Conservation (phyloP, 2,797 vertebrate genomes). For the Ataeniobius toweri region DNA sequence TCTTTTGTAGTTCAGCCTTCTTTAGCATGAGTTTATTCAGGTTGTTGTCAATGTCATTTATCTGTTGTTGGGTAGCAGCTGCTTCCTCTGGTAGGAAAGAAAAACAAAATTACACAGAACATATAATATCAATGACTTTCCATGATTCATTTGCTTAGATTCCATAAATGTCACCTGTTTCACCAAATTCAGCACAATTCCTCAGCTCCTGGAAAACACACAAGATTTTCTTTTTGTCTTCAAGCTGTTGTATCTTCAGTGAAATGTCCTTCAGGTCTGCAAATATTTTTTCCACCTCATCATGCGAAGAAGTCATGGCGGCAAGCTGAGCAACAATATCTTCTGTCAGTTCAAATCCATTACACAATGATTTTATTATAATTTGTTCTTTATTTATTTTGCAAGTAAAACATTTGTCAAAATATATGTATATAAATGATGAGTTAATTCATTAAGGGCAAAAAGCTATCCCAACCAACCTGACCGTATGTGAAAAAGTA, state of each 20-base stretch:
- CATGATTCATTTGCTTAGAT: not conserved
- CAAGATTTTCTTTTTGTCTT: constrained; percentile 55
- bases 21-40: constrained; percentile 51
- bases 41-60: constrained; percentile 46
- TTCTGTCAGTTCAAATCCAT: too few species aligned
- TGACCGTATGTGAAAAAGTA: not conserved
- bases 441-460: too few species aligned
- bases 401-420: not conserved
- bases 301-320: constrained; percentile 48
- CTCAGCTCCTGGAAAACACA: constrained; percentile 63
- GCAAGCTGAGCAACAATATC: not conserved
- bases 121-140: not conserved
- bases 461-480: not conserved
- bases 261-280: constrained; percentile 52
- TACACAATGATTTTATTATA: not conserved
- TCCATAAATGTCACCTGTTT: constrained; percentile 45
- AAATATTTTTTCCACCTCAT: constrained; percentile 14
- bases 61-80: constrained; percentile 21
- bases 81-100: constrained; percentile 19
- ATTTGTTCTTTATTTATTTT: not conserved
- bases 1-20: constrained; percentile 46
- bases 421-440: not conserved
- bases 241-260: constrained; percentile 51
- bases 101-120: not conserved
- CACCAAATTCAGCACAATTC: constrained; percentile 17